A percentile compares a stretch with the other conserved stretches of the same genome.
Conservation (phyloP, 2,888 invertebrate species). For the Aporophyla lueneburgensis region DNA sequence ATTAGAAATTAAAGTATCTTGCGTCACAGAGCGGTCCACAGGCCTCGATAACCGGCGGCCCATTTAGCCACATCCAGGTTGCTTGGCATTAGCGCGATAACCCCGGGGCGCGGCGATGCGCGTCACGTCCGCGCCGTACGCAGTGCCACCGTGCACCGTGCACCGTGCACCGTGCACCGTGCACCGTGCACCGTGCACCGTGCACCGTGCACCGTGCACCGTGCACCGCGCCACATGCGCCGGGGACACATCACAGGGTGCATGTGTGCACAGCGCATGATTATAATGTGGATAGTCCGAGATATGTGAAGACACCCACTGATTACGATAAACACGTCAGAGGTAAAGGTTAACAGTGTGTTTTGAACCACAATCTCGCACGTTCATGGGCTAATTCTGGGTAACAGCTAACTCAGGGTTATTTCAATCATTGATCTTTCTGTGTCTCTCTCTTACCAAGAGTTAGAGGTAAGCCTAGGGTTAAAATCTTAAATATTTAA, state of each 20-base stretch:
- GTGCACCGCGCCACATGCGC: too few relatives aligned
- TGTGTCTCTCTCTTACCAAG: too few relatives aligned
- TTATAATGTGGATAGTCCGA: not conserved
- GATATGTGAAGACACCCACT: not conserved
- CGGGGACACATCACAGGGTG: not conserved
- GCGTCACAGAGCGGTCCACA: slow-evolving; percentile 42
- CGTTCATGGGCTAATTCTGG: not conserved
- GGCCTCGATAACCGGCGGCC: slow-evolving; percentile 42
- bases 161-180: too few relatives aligned
- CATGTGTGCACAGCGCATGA: not conserved
- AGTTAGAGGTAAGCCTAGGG: too few relatives aligned
- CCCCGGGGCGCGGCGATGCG: slow-evolving; percentile 27
- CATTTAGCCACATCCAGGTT: slow-evolving; percentile 47
- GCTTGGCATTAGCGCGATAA: slow-evolving; percentile 50
- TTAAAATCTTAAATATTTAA: too few relatives aligned
- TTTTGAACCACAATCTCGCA: not conserved
- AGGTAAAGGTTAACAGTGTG: not conserved
- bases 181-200: too few relatives aligned
- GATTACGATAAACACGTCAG: not conserved
- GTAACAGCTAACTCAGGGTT: not conserved
- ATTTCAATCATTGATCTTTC: too few relatives aligned
- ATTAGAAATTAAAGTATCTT: slow-evolving; percentile 31
- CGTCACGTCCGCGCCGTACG: slow-evolving; percentile 10
- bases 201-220: too few relatives aligned
- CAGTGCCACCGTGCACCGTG: not conserved